Percentiles rank a stretch among this genome's conserved stretches.
phyloP scores from a whole-genome alignment of 1,140 invertebrate genomes.

The Brachionus rubens region DNA sequence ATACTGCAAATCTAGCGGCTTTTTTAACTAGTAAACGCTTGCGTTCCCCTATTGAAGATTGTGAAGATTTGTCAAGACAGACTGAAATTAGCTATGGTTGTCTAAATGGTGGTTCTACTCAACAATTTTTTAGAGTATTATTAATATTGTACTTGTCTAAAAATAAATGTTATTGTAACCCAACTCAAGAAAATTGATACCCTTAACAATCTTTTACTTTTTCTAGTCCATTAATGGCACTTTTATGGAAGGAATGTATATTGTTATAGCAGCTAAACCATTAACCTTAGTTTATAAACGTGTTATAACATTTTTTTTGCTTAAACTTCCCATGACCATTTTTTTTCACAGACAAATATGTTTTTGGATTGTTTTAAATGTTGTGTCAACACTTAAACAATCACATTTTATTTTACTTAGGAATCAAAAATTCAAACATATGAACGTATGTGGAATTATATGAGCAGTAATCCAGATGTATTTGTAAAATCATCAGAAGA shows the following conservation, averaged over 20 bases:
- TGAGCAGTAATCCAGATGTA: slow-evolving; percentile 65
- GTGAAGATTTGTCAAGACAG: slow-evolving; percentile 39
- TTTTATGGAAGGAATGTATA: too few species aligned
- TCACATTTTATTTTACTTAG: too few species aligned
- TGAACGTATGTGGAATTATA: slow-evolving; percentile 89
- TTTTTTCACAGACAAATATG: too few species aligned
- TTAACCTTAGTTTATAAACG: too few species aligned
- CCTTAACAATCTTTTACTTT: background rate
- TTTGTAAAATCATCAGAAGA: slow-evolving; percentile 50
- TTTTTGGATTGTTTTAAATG: too few species aligned
- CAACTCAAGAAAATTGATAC: too few species aligned
- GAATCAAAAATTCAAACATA: slow-evolving; percentile 81
- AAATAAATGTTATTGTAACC: too few species aligned
- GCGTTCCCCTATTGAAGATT: slow-evolving; percentile 81
- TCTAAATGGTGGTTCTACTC: slow-evolving; percentile 40
- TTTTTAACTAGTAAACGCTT: slow-evolving; percentile 89
- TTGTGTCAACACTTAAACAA: too few species aligned
- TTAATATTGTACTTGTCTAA: too few species aligned
- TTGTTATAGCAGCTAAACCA: too few species aligned
- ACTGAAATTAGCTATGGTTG: slow-evolving; percentile 54
- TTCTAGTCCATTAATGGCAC: background rate
- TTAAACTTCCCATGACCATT: too few species aligned
- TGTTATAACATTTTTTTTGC: too few species aligned
- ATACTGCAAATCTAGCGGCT: slow-evolving; percentile 94
- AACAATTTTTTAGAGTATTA: slow-evolving; percentile 47